Conservation (phyloP, 2,888 invertebrate species). For the Aporophyla lueneburgensis region DNA sequence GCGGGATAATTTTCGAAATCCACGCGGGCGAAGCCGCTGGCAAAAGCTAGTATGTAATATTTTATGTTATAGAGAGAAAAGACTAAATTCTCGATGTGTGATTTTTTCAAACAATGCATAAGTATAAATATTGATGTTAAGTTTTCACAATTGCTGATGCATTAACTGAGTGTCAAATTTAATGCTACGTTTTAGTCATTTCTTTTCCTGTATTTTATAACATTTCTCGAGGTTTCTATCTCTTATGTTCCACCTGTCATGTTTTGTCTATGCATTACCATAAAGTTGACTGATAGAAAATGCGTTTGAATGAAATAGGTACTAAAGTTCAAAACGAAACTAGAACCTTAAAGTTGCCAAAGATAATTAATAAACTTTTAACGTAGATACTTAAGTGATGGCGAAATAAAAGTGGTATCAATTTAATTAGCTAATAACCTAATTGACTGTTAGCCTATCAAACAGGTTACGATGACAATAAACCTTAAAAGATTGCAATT, state of each 20-base stretch:
- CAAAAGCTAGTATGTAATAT: too few species aligned
- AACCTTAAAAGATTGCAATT: constrained; percentile 32
- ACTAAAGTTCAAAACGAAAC: not conserved
- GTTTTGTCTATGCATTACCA: not conserved
- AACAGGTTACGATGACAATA: constrained; percentile 26
- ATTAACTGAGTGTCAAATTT: not conserved
- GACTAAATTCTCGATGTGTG: too few species aligned
- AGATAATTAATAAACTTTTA: not conserved
- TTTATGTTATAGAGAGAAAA: too few species aligned
- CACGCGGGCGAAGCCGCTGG: too few species aligned
- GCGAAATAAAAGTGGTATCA: not conserved
- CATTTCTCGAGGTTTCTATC: too few species aligned
- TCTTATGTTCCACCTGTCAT: not conserved
- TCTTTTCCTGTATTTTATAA: not conserved
- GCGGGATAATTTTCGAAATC: too few species aligned
- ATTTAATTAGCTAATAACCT: constrained; percentile 23
- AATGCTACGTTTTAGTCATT: not conserved
- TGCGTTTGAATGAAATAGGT: not conserved
- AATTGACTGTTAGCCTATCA: not conserved
- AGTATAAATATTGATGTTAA: too few species aligned
- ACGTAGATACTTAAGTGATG: not conserved
- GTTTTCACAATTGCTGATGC: not conserved
- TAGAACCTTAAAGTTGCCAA: not conserved
- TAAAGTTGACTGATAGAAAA: not conserved
- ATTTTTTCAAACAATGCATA: too few species aligned